Evolutionary conservation across 2,113 vertebrate genomes (phyloP).

Genomic region (Apistogramma diplotaenia): DNA sequence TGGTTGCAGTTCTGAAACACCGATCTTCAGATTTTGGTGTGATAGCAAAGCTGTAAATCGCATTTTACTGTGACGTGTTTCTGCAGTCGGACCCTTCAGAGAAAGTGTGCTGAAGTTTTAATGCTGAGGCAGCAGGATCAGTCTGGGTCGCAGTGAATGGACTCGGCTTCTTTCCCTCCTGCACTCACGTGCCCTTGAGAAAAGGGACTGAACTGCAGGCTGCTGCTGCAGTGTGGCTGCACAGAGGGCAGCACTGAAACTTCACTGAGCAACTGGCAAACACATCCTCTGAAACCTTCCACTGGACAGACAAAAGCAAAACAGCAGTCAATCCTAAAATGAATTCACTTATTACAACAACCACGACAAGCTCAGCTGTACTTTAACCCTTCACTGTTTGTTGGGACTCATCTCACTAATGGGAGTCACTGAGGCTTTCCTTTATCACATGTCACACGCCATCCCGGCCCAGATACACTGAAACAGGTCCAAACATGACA

Average conservation of each 20-base stretch:
- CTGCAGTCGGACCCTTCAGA: background rate
- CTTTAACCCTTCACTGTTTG: too few relatives aligned
- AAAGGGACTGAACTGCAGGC: background rate
- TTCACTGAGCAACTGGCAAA: background rate
- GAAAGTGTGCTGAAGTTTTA: background rate
- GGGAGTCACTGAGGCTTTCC: fast-evolving
- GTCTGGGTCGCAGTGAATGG: background rate
- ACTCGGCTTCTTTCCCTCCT: background rate
- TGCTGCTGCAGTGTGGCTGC: background rate
- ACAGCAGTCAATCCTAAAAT: too few relatives aligned
- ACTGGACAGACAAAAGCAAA: fast-evolving
- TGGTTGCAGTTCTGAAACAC: background rate
- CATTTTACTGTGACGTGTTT: background rate
- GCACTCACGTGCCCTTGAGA: background rate
- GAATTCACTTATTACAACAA: too few relatives aligned
- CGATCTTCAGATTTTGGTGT: fast-evolving
- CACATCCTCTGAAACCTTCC: background rate
- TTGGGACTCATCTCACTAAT: background rate
- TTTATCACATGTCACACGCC: too few relatives aligned
- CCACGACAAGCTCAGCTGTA: too few relatives aligned
- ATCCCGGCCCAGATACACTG: too few relatives aligned
- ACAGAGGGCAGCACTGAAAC: background rate
- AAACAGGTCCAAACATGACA: too few relatives aligned
- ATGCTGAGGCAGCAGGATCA: background rate
- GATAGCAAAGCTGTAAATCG: background rate